phyloP scores from a whole-genome alignment of 2,888 invertebrate species.

The Steromphala cineraria region DNA sequence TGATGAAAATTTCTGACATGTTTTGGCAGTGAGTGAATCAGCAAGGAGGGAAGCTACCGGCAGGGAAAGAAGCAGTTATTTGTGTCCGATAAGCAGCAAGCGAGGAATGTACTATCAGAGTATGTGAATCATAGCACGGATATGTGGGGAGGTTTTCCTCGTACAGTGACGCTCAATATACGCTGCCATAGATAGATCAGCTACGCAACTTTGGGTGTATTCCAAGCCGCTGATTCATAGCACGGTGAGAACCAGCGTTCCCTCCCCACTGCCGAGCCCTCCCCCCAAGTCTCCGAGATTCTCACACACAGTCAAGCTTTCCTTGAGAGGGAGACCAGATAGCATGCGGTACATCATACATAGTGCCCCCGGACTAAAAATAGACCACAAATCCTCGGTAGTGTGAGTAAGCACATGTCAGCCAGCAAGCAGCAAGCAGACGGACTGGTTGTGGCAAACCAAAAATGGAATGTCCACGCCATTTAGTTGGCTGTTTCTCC shows the following conservation, averaged over 20 bases:
- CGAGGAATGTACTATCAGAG: constrained; percentile 1
- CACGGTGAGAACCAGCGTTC: not conserved
- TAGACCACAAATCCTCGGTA: constrained; percentile 24
- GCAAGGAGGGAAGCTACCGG: not conserved
- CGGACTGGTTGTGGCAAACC: constrained; percentile 25
- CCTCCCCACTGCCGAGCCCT: not conserved
- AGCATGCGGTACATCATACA: not conserved
- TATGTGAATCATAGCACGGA: not conserved
- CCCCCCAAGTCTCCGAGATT: not conserved
- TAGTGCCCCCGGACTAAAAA: constrained; percentile 24
- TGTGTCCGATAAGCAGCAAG: constrained; percentile 6
- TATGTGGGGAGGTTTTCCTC: constrained; percentile 9
- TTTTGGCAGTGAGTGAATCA: constrained; percentile 20
- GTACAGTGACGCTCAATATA: not conserved
- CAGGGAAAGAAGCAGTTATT: not conserved
- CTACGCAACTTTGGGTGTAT: constrained; percentile 17
- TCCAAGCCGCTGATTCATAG: constrained; percentile 10
- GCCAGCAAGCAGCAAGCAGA: not conserved
- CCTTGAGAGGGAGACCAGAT: not conserved
- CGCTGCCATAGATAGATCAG: constrained; percentile 6
- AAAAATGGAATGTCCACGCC: constrained; percentile 36
- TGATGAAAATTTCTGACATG: constrained; percentile 14
- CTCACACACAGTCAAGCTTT: not conserved
- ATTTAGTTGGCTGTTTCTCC: constrained; percentile 14
- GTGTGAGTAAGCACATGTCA: constrained; percentile 24